These are phyloP conservation scores for Centropus bengalensis DNA, from an alignment of 2,113 vertebrate species.

Conservation along the genomic window DNA sequence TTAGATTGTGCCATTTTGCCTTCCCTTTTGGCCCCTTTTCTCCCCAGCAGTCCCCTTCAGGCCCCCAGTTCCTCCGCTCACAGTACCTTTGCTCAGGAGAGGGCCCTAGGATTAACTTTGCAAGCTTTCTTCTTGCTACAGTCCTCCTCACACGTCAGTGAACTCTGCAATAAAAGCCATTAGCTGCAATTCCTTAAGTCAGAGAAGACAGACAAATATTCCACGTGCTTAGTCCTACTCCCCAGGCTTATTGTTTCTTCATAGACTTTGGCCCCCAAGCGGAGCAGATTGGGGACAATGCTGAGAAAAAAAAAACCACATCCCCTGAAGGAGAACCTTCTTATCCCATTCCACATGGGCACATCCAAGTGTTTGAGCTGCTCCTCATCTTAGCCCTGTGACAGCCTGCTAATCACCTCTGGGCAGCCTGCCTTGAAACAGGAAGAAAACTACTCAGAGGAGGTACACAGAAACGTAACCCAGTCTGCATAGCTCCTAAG, in stretches of 20 bases:
- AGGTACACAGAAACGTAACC: neutral
- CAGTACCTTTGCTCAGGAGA: neutral
- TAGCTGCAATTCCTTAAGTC: neutral
- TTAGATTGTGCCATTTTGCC: neutral
- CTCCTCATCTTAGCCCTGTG: neutral
- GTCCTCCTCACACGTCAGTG: neutral
- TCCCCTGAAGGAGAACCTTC: neutral
- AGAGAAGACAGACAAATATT: neutral
- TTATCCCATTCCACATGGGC: neutral
- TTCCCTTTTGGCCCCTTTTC: neutral
- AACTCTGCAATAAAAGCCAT: neutral
- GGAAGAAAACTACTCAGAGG: neutral
- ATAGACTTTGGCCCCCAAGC: neutral
- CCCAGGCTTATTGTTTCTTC: neutral
- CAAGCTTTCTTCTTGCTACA: neutral
- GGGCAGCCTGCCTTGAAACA: neutral
- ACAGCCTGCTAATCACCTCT: neutral
- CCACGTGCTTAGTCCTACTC: neutral
- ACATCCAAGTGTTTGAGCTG: neutral
- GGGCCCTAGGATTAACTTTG: neutral
- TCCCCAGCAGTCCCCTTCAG: neutral
- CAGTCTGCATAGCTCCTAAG: neutral
- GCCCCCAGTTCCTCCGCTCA: neutral
- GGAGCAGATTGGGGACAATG: accelerated
- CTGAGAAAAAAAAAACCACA: neutral